Base-by-base conservation (phyloP, 2,797 vertebrate genomes). In the Echiichthys vipera region DNA sequence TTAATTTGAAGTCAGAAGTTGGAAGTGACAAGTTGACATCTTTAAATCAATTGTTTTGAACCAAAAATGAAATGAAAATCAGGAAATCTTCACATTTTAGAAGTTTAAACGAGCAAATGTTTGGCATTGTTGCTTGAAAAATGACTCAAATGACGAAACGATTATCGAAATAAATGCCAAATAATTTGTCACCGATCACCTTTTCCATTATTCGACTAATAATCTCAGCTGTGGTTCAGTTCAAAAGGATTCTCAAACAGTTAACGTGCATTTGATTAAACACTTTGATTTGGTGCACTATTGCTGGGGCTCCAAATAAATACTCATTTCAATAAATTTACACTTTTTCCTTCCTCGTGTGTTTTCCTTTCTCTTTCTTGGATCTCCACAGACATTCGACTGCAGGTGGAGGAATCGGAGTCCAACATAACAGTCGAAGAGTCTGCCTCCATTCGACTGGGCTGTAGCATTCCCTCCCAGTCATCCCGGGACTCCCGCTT, bases 401-500 rank as follows among this genome's bases (percentile, higher is more conserved):
- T 99, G 63, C 97, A 97, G 88, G 96, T 99, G 69, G 97, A 98
- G 80, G 95, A 96, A 1, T 65, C 90, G 2, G 95, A 96, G 0
- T 92, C 95, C 30, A 99, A 99, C 15, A 84, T 98, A 67, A 98
- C 97, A 0, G 94, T 99, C 59, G 55, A 91, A 0, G 96, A 97
- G 86, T 95, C 95, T 7, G 91, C 93, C 10, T 94, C 96, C 0
- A 96, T 99, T 88, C 94, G 92, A 0, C 87, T 99, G 86, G 96
- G 96, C 89, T 99, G 98, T 74, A 97, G 91, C 91, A 95, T 99
- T 25, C 87, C 95, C 5, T 96, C 96, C 3, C 96, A 96, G 88
- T 98, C 98, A 0, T 96, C 95, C 59, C 94, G 94, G 0, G 95
- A 97, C 61, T 99, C 98, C 5, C 96, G 94, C 83, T 98, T 99